These are phyloP conservation scores for Upupa epops DNA, from an alignment of 2,113 vertebrate genomes.

Conservation along the genomic window DNA sequence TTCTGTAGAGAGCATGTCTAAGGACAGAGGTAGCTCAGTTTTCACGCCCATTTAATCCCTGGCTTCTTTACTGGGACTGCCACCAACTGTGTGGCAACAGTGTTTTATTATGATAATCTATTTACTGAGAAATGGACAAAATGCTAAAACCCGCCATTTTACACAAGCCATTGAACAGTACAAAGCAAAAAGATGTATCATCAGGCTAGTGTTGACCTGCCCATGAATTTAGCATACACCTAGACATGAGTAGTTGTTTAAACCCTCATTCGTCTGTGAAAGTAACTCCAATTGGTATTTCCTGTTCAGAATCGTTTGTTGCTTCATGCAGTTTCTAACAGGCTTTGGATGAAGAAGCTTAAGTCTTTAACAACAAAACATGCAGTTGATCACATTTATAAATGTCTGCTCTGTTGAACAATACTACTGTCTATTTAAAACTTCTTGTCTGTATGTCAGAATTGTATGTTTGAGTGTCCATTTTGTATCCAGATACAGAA, in stretches of 20 bases:
- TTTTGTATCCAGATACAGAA: background rate
- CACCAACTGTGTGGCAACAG: background rate
- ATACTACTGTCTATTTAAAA: background rate
- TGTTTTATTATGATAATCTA: background rate
- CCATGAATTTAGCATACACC: background rate
- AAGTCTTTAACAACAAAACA: background rate
- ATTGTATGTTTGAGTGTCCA: background rate
- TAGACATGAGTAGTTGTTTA: background rate
- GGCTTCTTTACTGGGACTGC: background rate
- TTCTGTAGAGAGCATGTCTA: background rate
- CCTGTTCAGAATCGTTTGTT: background rate
- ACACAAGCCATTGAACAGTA: background rate
- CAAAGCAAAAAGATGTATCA: background rate
- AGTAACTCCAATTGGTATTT: background rate
- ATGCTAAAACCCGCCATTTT: background rate
- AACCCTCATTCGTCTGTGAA: background rate
- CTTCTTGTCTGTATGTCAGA: background rate
- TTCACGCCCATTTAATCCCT: conserved; percentile 1
- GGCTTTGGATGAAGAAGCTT: background rate
- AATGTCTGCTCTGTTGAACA: background rate
- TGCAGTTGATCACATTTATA: background rate
- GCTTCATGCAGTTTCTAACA: background rate
- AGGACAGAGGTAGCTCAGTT: background rate
- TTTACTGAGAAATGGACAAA: background rate
- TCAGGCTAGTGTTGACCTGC: background rate